phyloP scores from a whole-genome alignment of 2,113 vertebrate genomes.

The Delphinus delphis region DNA sequence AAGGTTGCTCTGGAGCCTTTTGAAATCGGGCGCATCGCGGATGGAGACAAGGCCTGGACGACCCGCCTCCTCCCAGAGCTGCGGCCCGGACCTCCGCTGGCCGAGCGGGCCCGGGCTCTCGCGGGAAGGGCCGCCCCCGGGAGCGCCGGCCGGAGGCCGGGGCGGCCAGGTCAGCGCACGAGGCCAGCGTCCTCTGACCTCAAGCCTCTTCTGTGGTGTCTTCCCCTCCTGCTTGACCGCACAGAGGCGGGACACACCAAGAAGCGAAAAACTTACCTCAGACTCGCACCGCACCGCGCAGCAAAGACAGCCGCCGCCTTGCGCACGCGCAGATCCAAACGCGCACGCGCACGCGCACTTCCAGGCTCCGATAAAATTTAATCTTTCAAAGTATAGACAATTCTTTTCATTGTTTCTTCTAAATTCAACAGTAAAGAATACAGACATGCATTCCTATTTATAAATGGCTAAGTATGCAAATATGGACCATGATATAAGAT shows the following conservation, averaged over 20 bases:
- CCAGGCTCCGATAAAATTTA: not conserved
- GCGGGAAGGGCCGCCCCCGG: rapidly evolving
- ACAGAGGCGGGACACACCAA: rapidly evolving
- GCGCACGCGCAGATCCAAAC: not conserved
- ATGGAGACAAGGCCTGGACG: rapidly evolving
- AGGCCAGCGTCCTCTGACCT: not conserved
- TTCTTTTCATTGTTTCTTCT: not conserved
- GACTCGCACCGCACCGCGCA: rapidly evolving
- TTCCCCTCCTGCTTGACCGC: not conserved
- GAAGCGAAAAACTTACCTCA: rapidly evolving
- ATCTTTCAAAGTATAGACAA: not conserved
- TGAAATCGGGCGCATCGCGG: not conserved
- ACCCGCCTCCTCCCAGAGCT: not conserved
- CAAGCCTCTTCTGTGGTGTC: rapidly evolving
- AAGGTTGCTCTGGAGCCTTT: not conserved
- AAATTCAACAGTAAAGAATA: not conserved
- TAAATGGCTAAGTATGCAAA: not conserved
- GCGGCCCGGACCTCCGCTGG: rapidly evolving
- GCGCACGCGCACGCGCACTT: not conserved
- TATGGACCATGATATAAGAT: not conserved
- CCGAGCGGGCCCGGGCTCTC: rapidly evolving
- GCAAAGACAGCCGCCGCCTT: rapidly evolving
- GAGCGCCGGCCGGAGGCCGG: not conserved
- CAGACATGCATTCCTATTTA: not conserved
- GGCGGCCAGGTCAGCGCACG: not conserved